Evolutionary conservation across 2,888 invertebrate genomes (phyloP).

Genomic region (Xylocampa areola): DNA sequence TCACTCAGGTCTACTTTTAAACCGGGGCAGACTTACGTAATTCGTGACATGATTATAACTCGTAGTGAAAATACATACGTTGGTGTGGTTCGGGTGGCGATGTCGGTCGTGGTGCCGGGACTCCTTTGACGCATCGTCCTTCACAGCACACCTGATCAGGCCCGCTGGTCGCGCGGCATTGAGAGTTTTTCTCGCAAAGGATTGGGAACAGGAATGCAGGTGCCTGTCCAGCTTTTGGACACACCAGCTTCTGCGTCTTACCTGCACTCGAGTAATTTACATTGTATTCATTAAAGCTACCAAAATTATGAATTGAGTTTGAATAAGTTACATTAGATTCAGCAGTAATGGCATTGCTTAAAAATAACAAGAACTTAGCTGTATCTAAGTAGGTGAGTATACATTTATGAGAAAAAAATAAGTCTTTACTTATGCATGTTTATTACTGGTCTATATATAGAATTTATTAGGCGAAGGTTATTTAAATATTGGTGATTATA

Average conservation of each 20-base stretch:
- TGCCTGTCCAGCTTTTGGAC: slow-evolving; percentile 78
- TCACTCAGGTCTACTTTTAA: slow-evolving; percentile 39
- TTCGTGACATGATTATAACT: slow-evolving; percentile 24
- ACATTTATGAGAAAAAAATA: no score
- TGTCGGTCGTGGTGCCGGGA: slow-evolving; percentile 89
- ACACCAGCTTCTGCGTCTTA: slow-evolving; percentile 82
- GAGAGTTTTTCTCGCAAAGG: slow-evolving; percentile 83
- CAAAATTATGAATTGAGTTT: slow-evolving; percentile 65
- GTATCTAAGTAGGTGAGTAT: no score
- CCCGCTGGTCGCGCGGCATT: slow-evolving; percentile 82
- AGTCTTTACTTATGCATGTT: not conserved
- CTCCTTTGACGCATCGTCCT: slow-evolving; percentile 90
- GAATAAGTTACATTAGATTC: slow-evolving; percentile 72
- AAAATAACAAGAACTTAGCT: slow-evolving; percentile 66
- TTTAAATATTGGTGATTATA: slow-evolving; percentile 1
- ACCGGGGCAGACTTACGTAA: slow-evolving; percentile 50
- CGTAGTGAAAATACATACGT: slow-evolving; percentile 71
- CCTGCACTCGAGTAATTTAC: slow-evolving; percentile 76
- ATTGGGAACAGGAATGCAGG: slow-evolving; percentile 82
- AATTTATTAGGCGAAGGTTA: not conserved
- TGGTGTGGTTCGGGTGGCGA: slow-evolving; percentile 78
- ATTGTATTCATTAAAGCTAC: slow-evolving; percentile 66
- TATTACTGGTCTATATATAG: no score
- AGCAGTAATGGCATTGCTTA: slow-evolving; percentile 70
- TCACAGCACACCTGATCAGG: slow-evolving; percentile 86